Percentiles rank a stretch among this genome's conserved stretches.
These are phyloP conservation scores for Aphodius granarius DNA, from an alignment of 2,888 invertebrate species.

Conservation along the genomic window DNA sequence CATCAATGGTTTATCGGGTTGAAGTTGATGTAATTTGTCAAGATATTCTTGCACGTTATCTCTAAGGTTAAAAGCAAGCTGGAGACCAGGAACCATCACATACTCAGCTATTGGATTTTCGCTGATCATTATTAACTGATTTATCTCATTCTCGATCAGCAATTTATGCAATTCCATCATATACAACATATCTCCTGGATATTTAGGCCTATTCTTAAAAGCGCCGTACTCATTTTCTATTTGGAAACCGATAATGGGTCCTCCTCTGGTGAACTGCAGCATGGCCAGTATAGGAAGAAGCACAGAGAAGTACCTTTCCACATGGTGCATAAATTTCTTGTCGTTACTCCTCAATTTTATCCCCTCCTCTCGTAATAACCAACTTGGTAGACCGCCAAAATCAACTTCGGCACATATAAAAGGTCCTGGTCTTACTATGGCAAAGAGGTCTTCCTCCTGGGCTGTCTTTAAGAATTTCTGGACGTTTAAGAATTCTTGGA, in stretches of 20 bases:
- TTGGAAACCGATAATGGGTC: constrained; percentile 83
- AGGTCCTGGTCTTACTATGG: constrained; percentile 82
- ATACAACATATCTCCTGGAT: constrained; percentile 41
- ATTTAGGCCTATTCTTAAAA: neutral
- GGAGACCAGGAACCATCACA: constrained; percentile 53
- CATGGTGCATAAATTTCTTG: constrained; percentile 50
- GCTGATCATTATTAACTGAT: constrained; percentile 40
- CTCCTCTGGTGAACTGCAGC: constrained; percentile 68
- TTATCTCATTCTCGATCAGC: neutral
- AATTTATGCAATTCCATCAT: constrained; percentile 50
- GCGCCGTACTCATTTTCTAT: constrained; percentile 64
- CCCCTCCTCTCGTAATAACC: constrained; percentile 49
- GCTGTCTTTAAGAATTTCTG: constrained; percentile 70
- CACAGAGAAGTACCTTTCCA: constrained; percentile 54
- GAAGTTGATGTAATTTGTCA: constrained; percentile 42
- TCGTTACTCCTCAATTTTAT: constrained; percentile 50
- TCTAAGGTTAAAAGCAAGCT: constrained; percentile 50
- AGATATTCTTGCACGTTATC: constrained; percentile 16
- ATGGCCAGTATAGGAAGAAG: constrained; percentile 55
- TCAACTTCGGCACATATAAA: constrained; percentile 92
- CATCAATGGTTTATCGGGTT: constrained; percentile 58
- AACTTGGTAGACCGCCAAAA: constrained; percentile 40
- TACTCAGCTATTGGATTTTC: constrained; percentile 19
- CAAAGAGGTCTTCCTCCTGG: constrained; percentile 73
- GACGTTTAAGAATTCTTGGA: constrained; percentile 62